Evolutionary conservation across 2,113 vertebrate species (phyloP).

Genomic region (Myrmecophaga tridactyla): DNA sequence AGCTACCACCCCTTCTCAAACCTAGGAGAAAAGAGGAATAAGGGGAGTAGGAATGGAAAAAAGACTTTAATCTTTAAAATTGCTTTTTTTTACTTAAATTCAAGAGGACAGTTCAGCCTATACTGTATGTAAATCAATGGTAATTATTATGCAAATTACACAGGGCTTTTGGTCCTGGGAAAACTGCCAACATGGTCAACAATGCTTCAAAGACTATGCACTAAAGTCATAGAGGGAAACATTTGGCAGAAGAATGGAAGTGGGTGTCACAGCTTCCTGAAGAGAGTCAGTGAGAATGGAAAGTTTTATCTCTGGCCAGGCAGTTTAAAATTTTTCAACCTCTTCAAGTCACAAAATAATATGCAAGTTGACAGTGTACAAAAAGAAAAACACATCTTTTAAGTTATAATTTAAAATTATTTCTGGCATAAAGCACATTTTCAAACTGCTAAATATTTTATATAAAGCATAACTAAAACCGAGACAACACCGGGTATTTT

Average conservation of each 20-base stretch:
- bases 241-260: slow-evolving; percentile 63
- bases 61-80: neutral
- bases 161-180: slow-evolving; percentile 54
- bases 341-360: slow-evolving; percentile 61
- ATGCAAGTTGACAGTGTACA: slow-evolving; percentile 43
- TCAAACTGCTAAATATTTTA: slow-evolving; percentile 24
- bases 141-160: slow-evolving; percentile 71
- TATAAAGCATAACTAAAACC: slow-evolving; percentile 38
- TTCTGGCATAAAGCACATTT: slow-evolving; percentile 35
- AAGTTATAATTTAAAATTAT: slow-evolving; percentile 30
- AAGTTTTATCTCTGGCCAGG: slow-evolving; percentile 58
- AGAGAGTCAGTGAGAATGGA: slow-evolving; percentile 46
- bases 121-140: slow-evolving; percentile 54
- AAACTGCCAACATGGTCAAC: slow-evolving; percentile 60
- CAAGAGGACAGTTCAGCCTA: slow-evolving; percentile 45
- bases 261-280: slow-evolving; percentile 68
- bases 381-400: slow-evolving; percentile 18
- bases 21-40: neutral
- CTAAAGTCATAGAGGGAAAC: slow-evolving; percentile 63
- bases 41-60: neutral
- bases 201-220: slow-evolving; percentile 64
- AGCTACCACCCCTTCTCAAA: neutral
- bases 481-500: slow-evolving; percentile 9
- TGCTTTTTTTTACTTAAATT: slow-evolving; percentile 50
- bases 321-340: slow-evolving; percentile 46